Evolutionary conservation across 1,140 invertebrate genomes (phyloP), one percentile per base, ranked within the genome.

Genomic region (Drosophila sproati): DNA sequence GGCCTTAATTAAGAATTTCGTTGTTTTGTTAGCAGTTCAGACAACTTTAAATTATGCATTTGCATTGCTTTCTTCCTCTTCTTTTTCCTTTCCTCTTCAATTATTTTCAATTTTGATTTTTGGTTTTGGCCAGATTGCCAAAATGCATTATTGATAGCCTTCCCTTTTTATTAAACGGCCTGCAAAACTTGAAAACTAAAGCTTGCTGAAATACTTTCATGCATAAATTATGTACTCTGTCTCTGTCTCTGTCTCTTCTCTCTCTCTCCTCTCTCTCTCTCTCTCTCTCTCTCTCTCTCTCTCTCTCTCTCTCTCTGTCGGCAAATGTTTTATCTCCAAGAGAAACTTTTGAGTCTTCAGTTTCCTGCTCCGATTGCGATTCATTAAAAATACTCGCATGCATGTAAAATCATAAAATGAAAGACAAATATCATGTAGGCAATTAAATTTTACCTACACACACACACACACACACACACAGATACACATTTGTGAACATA

Each of bases 131-230:
- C 69, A 66, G 72, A 72, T 72, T 45, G 48, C 60, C 20, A 20
- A 67, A 54, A 51, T 85, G 82, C 75, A 88, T 86, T 86, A 82
- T 86, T 86, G 79, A 86, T 86, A 6, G 39, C 56, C 28, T 29
- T 48, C 29, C 31, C 32, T 60, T n/a, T 20, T 31, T 43, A 43
- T 43, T 39, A 39, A 20, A 20, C 20, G 20, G 20, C 20, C 20
- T 20, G 20, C 20, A 20, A 20, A 43, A 43, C 20, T 39, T 48
- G 45, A 6, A 35, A 20, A 6, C 35, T 29, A 37, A 41, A 28
- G 68, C 37, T 39, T 73, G 37, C 63, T 78, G 57, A 60, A 68
- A 68, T 77, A 43, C 39, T 81, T 69, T 78, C 73, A 85, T 85
- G 77, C 79, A 85, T 85, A 85, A 85, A 85, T 78, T 61, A 85